Evolutionary conservation across 2,888 invertebrate genomes (phyloP).

Genomic region (Andrena hattorfiana): DNA sequence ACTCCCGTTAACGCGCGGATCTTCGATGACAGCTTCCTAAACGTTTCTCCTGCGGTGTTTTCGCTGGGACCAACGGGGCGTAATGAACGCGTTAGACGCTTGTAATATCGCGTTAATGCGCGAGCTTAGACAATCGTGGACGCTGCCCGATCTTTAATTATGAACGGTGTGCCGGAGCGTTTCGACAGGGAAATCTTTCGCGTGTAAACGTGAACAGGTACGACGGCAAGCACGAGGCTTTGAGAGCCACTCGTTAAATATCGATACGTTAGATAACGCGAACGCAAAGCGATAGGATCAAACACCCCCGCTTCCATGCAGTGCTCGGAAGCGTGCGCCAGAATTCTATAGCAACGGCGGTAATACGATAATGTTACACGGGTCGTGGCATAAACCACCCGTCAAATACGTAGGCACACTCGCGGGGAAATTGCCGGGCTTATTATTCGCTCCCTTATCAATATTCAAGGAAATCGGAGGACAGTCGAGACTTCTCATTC

Average conservation of each 20-base stretch:
- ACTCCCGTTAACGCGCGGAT: constrained; percentile 10
- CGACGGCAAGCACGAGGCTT: constrained; percentile 7
- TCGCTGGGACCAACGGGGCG: neutral
- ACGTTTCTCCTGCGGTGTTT: neutral
- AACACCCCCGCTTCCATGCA: constrained; percentile 34
- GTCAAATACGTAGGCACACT: neutral
- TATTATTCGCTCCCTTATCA: constrained; percentile 20
- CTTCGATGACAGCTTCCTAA: neutral
- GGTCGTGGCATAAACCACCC: constrained; percentile 14
- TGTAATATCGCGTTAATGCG: neutral
- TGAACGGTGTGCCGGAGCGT: neutral
- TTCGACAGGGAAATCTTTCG: constrained; percentile 12
- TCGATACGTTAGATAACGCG: constrained; percentile 65
- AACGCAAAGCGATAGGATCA: constrained; percentile 55
- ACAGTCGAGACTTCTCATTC: neutral
- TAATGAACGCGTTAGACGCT: neutral
- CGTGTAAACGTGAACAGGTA: neutral
- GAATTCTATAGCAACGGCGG: constrained; percentile 53
- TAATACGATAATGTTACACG: constrained; percentile 48
- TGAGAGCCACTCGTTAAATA: constrained; percentile 58
- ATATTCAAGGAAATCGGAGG: constrained; percentile 21
- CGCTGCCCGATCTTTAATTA: constrained; percentile 12
- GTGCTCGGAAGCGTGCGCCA: constrained; percentile 35
- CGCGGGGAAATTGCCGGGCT: constrained; percentile 3
- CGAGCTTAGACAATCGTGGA: constrained; percentile 4